Evolutionary conservation across 2,888 invertebrate genomes (phyloP), one percentile per base, ranked within the genome.

Genomic region (Pseudoips prasinana): DNA sequence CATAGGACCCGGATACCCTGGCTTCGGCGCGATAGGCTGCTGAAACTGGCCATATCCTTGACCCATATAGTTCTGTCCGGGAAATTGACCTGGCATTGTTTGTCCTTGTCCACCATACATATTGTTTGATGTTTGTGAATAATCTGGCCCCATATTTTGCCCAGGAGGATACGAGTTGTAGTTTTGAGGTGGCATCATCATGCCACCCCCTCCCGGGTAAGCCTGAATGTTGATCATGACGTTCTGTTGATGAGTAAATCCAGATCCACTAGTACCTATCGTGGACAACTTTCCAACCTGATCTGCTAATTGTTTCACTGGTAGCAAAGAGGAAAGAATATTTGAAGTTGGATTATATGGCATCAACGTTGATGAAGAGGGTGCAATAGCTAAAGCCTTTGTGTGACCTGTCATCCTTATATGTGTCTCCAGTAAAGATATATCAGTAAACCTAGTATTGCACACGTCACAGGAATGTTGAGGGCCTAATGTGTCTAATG

Each of bases 161-260:
- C 69, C 72, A 8, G 77, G 59, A 6, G 70, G 70, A 42, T 85
- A 87, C 1, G 73, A 27, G 25, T 78, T 85, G 54, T 90, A 90
- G 11, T 84, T 70, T 10, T 84, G 89, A 1, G 83, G 83, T 7
- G 85, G 64, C 32, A 80, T 83, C 73, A 90, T 85, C 22, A 79
- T 77, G 7, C 89, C 89, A 14, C 85, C 80, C 1, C 71, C 78
- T 17, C 90, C 90, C 3, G 91, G 91, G 54, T 91, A 92, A 27
- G 91, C 91, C 59, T 92, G 92, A 17, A 92, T 92, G 52, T 92
- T 92, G 28, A 92, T 92, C 75, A 92, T 86, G 1, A 92, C 92
- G 59, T 92, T 92, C 60, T 92, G 92, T 58, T 92, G 92, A 56
- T 92, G 92, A 32, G 91, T 89, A 27, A 84, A 89, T 1, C 79